Evolutionary conservation across 2,113 vertebrate species (phyloP).

Genomic region (Otocyon megalotis): DNA sequence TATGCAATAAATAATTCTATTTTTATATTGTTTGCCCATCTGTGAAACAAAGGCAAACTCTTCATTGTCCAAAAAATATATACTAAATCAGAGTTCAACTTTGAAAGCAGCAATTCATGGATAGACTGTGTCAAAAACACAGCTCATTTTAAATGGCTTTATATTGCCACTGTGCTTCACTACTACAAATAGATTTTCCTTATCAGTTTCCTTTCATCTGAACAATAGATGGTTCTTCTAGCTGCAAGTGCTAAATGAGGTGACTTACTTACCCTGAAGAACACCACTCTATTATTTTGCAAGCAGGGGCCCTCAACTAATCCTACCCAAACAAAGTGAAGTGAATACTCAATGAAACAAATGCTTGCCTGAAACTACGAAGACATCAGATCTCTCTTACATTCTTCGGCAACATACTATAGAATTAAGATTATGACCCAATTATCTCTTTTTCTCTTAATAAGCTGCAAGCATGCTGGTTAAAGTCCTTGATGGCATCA

Average conservation of each 20-base stretch:
- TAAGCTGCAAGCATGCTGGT: not conserved
- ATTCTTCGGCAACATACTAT: not conserved
- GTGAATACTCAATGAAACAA: constrained; percentile 48
- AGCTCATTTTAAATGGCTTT: constrained; percentile 47
- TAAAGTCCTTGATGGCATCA: not conserved
- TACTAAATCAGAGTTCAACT: constrained; percentile 64
- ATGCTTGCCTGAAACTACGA: constrained; percentile 20
- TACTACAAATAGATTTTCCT: not conserved
- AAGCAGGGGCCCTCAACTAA: constrained; percentile 29
- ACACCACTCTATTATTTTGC: not conserved
- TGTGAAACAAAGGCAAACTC: constrained; percentile 66
- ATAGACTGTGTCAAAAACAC: not conserved
- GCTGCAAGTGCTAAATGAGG: constrained; percentile 50
- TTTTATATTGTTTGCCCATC: constrained; percentile 22
- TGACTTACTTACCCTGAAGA: constrained; percentile 37
- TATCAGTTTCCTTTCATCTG: constrained; percentile 39
- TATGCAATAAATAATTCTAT: constrained; percentile 45
- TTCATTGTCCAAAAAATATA: constrained; percentile 66
- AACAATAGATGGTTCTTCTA: constrained; percentile 50
- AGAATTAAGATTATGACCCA: constrained; percentile 29
- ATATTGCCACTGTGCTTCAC: not conserved
- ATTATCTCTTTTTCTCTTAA: constrained; percentile 44
- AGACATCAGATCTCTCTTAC: not conserved
- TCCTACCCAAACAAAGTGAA: constrained; percentile 55
- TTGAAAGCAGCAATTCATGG: constrained; percentile 51